These are phyloP conservation scores for Agrotis ipsilon DNA, from an alignment of 2,888 invertebrate genomes.

Conservation along the genomic window DNA sequence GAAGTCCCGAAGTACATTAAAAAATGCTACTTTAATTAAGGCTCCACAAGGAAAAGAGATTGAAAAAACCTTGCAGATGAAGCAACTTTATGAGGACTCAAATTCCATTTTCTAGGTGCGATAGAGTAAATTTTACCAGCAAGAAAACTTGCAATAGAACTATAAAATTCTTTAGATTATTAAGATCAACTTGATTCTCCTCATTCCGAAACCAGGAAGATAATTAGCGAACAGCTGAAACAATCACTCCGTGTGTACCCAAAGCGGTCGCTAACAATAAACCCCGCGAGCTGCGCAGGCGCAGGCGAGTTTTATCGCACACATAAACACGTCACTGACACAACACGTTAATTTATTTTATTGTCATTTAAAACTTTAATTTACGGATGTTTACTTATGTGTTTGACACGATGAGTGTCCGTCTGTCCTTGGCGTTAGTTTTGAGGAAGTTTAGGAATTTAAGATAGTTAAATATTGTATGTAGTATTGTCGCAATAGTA, in stretches of 20 bases:
- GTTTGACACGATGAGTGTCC: conserved; percentile 48
- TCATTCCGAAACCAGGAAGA: not conserved
- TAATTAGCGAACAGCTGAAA: conserved; percentile 21
- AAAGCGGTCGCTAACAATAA: conserved; percentile 66
- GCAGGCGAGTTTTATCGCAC: conserved; percentile 75
- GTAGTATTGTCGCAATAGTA: not conserved
- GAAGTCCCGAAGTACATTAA: no score
- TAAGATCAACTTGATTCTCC: not conserved
- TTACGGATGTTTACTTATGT: conserved; percentile 86
- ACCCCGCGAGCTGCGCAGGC: conserved; percentile 64
- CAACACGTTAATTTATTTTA: conserved; percentile 84
- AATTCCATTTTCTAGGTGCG: no score
- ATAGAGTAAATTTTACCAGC: no score
- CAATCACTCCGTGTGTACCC: conserved; percentile 62
- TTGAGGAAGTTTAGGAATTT: conserved; percentile 27
- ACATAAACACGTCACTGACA: conserved; percentile 80
- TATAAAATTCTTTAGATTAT: not conserved
- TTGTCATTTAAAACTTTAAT: conserved; percentile 85
- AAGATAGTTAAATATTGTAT: conserved; percentile 7
- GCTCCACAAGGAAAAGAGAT: no score
- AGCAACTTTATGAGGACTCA: no score
- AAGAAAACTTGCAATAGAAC: no score
- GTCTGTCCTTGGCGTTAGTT: conserved; percentile 33
- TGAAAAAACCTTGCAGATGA: no score
- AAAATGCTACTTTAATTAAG: no score